Evolutionary conservation across 2,113 vertebrate species (phyloP), one percentile per base, ranked within the genome.

Genomic region (Tautogolabrus adspersus): DNA sequence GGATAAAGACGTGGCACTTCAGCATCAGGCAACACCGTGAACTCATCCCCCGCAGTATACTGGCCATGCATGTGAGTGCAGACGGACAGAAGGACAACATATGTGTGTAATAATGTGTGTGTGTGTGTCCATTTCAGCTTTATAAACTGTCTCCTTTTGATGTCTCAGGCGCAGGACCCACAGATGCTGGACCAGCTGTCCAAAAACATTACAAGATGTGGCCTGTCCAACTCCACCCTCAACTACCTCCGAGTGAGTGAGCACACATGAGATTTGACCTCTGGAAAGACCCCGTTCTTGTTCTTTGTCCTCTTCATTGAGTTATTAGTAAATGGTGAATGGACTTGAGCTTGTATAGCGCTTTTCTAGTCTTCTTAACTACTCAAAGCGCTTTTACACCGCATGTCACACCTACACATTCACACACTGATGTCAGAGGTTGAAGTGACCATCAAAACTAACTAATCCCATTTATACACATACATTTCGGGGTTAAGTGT

Each of bases 1-100:
- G 98, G 94, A 99, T 99, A 96, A 99, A 98, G 93, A 99, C 98
- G 0, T 99, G 98, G 98, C 98, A 99, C 93, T 99, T 99, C 95
- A 99, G 97, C 88, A 98, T 99, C 92, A 95, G 97, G 82, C 98
- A 99, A 92, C 98, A 99, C 90, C 96, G 97, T 81, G 98, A 99
- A 86, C 97, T 99, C 85, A 99, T 99, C 87, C 97, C 98, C 40
- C 97, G 98, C 92, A 99, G 97, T 92, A 97, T 99, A 93, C 95
- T 99, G 84, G 98, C 97, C 93, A 98, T 99, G 96, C 97, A 99
- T 52, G 98, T 99, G 90, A 97, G 93, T 96, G 72, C 21, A 57
- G 9, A 21, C 51, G 61, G 42, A 38, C 30, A 30, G 13, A 34
- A 22, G 26, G 13, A 18, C 26, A 7, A 62, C 34, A 59, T 19